A percentile compares a stretch with the other conserved stretches of the same genome.
Conservation (phyloP, 2,113 vertebrate genomes). For the Ascaphus truei region DNA sequence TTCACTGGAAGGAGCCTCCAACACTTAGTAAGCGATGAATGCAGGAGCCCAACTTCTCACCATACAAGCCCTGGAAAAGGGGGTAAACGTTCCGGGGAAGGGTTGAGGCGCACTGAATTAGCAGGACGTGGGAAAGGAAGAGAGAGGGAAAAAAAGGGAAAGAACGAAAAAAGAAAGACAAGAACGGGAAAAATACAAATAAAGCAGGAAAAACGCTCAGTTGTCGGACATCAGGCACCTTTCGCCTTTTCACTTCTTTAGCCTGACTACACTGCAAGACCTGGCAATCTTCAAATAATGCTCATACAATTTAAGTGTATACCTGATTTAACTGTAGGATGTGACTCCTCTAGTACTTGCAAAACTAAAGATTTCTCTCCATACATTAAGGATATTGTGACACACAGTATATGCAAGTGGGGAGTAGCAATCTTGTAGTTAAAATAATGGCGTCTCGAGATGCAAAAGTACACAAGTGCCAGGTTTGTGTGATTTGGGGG, state of each 20-base stretch:
- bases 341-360: too few species aligned
- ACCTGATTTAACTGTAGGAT: too few species aligned
- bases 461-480: too few species aligned
- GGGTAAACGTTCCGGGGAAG: constrained; percentile 41
- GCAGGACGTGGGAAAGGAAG: constrained; percentile 51
- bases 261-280: not conserved
- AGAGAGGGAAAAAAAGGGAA: constrained; percentile 41
- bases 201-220: constrained; percentile 9
- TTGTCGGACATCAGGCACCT: too few species aligned
- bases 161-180: constrained; percentile 42
- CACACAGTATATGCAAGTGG: too few species aligned
- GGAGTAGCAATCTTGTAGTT: too few species aligned
- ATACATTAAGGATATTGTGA: too few species aligned
- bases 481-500: too few species aligned
- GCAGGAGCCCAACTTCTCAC: constrained; percentile 47
- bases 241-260: not conserved
- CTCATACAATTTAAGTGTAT: not conserved
- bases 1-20: constrained; percentile 55
- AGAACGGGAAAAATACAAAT: constrained; percentile 47
- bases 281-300: not conserved
- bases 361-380: too few species aligned
- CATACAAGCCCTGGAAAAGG: constrained; percentile 41
- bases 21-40: constrained; percentile 62
- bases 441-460: too few species aligned
- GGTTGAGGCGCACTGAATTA: constrained; percentile 53